These are phyloP conservation scores for Ashinkailepas kermadecensis DNA, from an alignment of 2,888 invertebrate genomes.

Conservation along the genomic window DNA sequence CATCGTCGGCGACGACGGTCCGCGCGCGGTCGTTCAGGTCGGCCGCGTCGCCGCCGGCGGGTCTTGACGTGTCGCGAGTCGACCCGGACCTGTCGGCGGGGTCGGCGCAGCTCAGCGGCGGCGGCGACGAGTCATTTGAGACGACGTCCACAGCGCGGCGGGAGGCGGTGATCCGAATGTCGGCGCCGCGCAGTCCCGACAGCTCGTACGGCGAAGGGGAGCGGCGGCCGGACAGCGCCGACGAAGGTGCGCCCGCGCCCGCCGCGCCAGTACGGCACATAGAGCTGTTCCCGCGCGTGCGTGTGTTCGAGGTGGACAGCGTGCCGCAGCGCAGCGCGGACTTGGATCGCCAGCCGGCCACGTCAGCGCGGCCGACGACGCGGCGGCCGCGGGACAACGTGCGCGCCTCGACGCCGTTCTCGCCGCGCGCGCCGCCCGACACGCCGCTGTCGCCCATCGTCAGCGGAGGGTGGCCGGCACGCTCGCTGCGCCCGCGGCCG, in stretches of 20 bases:
- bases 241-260: background rate
- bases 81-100: too few relatives aligned
- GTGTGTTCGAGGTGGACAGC: background rate
- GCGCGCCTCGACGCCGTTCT: too few relatives aligned
- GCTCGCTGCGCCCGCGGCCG: background rate
- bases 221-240: background rate
- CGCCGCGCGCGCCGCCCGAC: background rate
- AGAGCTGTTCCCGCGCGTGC: conserved; percentile 6
- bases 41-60: too few relatives aligned
- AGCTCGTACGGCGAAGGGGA: background rate
- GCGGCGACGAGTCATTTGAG: too few relatives aligned
- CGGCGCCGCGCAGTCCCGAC: background rate
- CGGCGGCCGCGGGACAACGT: background rate
- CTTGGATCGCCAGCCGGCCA: background rate
- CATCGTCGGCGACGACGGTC: background rate
- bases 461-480: background rate
- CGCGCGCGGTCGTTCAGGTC: background rate
- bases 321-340: background rate
- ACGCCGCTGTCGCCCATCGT: background rate
- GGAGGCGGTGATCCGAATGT: too few relatives aligned
- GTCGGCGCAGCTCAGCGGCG: too few relatives aligned
- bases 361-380: background rate
- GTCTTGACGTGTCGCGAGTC: too few relatives aligned
- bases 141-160: too few relatives aligned
- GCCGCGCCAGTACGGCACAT: background rate